Conservation (phyloP, 1,140 invertebrate species). For the Panagrolaimus sp. region DNA sequence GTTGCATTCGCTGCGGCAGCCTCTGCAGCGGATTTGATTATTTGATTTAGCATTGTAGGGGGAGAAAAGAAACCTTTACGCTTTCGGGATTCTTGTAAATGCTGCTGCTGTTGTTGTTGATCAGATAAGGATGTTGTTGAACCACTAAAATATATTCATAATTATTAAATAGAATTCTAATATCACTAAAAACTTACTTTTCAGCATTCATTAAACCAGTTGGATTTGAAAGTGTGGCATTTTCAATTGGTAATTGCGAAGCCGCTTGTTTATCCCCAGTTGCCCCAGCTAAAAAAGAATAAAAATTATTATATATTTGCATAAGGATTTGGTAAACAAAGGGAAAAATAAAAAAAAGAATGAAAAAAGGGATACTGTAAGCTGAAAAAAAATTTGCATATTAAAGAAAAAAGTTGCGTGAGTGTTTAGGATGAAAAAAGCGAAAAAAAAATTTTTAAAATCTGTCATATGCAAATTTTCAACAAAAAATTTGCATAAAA, state of each 20-base stretch:
- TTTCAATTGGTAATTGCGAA: not conserved
- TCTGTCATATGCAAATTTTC: too few species aligned
- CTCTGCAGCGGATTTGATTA: not conserved
- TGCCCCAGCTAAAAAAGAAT: constrained; percentile 6
- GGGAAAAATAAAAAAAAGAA: not conserved
- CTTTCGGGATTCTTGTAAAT: not conserved
- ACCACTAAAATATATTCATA: too few species aligned
- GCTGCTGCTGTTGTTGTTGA: not conserved
- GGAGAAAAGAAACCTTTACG: constrained; percentile 15
- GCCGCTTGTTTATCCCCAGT: not conserved
- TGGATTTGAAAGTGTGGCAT: not conserved
- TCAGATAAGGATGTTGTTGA: not conserved
- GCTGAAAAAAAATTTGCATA: not conserved
- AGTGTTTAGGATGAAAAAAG: not conserved
- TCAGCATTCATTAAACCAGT: not conserved
- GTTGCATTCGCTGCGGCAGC: not conserved
- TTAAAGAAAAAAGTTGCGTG: not conserved
- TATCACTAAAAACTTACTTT: too few species aligned
- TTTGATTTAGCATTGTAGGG: constrained; percentile 8
- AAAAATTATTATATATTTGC: not conserved
- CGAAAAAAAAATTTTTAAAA: too few species aligned
- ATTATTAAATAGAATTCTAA: too few species aligned
- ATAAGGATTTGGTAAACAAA: not conserved
- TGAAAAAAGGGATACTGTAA: not conserved
- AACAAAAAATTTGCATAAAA: too few species aligned